These are phyloP conservation scores for Scatophagus argus DNA, from an alignment of 2,113 vertebrate species.

Conservation along the genomic window DNA sequence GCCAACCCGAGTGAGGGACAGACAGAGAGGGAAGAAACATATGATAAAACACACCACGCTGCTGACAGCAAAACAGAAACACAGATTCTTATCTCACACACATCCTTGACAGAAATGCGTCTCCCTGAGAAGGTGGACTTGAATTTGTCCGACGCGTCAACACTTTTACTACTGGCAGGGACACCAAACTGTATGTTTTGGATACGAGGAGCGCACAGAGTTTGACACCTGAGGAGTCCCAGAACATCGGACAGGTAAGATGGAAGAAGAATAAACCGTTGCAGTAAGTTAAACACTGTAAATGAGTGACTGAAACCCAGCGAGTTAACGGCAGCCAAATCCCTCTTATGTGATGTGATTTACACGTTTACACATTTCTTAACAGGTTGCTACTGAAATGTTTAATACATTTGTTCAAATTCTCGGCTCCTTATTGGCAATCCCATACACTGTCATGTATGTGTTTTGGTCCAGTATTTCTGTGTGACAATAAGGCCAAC, in stretches of 20 bases:
- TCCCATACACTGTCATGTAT: too few relatives aligned
- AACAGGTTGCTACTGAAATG: neutral
- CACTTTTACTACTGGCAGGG: neutral
- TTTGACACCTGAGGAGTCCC: neutral
- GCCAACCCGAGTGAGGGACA: constrained; percentile 13
- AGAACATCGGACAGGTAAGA: constrained; percentile 12
- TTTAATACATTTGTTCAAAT: neutral
- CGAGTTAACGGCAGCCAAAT: neutral
- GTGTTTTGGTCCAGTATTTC: neutral
- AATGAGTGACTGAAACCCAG: neutral
- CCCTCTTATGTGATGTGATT: neutral
- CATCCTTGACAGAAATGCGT: neutral
- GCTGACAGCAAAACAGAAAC: constrained; percentile 20
- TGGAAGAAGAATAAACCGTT: neutral
- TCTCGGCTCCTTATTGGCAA: neutral
- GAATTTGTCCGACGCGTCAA: neutral
- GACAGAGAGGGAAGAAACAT: constrained; percentile 12
- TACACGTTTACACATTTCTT: neutral
- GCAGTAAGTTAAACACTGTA: neutral
- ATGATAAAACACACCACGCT: neutral
- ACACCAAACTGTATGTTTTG: neutral
- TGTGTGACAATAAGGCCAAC: neutral
- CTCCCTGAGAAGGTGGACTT: neutral
- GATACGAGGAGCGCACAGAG: neutral
- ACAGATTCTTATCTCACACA: constrained; percentile 3